Percentiles rank a stretch among this genome's conserved stretches.
Evolutionary conservation across 2,888 invertebrate genomes (phyloP).

Genomic region (Tetanocera ferruginea): DNA sequence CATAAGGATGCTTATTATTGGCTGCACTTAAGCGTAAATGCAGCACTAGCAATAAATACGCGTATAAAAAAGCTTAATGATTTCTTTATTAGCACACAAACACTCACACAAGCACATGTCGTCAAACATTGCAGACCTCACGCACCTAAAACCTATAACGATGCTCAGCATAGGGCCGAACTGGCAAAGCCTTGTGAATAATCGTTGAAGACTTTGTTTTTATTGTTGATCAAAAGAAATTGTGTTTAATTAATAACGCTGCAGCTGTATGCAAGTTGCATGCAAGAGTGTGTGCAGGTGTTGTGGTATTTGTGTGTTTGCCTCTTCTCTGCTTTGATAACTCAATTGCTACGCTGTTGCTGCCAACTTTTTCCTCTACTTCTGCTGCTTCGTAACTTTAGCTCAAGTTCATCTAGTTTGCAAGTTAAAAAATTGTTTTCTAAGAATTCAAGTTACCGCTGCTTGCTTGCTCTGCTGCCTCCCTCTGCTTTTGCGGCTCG

Average conservation of each 20-base stretch:
- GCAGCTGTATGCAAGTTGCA: background rate
- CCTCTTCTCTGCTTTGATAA: background rate
- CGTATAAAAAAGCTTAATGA: background rate
- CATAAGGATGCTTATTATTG: background rate
- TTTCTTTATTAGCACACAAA: constrained; percentile 19
- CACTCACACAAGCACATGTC: background rate
- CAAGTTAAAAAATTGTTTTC: constrained; percentile 8
- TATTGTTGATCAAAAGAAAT: constrained; percentile 10
- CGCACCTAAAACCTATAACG: too few species aligned
- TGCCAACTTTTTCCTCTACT: background rate
- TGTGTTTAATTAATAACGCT: background rate
- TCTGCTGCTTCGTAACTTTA: background rate
- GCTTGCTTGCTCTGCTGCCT: background rate
- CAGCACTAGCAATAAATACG: background rate
- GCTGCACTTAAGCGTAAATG: constrained; percentile 12
- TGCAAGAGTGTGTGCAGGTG: background rate
- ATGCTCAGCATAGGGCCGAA: background rate
- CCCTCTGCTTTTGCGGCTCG: background rate
- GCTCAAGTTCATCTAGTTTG: background rate
- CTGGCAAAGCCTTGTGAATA: background rate
- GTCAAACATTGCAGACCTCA: too few species aligned
- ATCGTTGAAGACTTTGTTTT: background rate
- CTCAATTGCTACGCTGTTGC: constrained; percentile 13
- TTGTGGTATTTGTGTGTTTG: background rate
- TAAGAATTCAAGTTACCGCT: background rate